Percentiles rank a stretch among this genome's conserved stretches.
These are phyloP conservation scores for Microctonus hyperodae DNA, from an alignment of 2,888 invertebrate genomes.

Conservation along the genomic window DNA sequence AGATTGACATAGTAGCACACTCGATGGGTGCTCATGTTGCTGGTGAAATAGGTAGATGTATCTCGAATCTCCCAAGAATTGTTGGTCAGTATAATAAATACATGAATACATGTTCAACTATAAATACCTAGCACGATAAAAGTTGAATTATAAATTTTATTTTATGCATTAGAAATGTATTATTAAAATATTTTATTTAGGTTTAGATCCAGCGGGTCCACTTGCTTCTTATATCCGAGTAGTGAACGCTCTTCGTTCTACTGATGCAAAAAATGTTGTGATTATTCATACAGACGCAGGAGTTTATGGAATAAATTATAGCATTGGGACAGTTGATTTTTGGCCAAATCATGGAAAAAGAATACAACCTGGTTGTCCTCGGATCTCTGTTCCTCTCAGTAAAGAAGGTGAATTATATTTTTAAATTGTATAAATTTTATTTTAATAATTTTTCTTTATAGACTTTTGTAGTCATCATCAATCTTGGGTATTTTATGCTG, in stretches of 20 bases:
- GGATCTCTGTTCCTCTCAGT: conserved; percentile 8
- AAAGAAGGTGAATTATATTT: conserved; percentile 21
- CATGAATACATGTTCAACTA: too few species aligned
- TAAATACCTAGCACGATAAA: not conserved
- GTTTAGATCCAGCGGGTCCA: conserved; percentile 66
- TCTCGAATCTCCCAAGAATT: conserved; percentile 44
- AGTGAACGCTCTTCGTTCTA: conserved; percentile 47
- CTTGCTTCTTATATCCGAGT: conserved; percentile 59
- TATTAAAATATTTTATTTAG: conserved; percentile 37
- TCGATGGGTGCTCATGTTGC: conserved; percentile 55
- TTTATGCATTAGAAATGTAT: too few species aligned
- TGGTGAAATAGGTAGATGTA: conserved; percentile 42
- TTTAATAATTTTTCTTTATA: conserved; percentile 40
- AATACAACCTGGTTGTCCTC: conserved; percentile 65
- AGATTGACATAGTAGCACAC: conserved; percentile 50
- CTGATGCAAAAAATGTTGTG: conserved; percentile 65
- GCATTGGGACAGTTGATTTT: conserved; percentile 63
- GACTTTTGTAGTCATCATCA: conserved; percentile 67
- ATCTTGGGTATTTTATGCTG: conserved; percentile 65
- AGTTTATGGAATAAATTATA: conserved; percentile 57
- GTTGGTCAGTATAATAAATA: conserved; percentile 52
- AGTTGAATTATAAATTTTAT: not conserved
- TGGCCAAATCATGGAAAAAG: conserved; percentile 65
- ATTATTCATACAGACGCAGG: conserved; percentile 65
- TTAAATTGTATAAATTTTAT: not conserved